Base-by-base conservation (phyloP, 2,888 invertebrate genomes). In the Metellina segmentata region DNA sequence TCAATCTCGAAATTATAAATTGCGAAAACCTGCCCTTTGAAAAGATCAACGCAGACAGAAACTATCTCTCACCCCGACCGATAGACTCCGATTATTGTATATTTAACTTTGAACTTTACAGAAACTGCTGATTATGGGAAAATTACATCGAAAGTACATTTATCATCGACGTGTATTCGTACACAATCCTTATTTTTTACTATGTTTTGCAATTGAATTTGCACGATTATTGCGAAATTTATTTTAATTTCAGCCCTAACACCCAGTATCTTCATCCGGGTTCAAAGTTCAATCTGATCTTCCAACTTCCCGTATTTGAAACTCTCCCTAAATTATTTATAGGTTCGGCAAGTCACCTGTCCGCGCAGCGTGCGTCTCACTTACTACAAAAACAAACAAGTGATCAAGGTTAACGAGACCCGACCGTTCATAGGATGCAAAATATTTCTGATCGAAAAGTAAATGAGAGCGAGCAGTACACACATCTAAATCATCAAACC, bases 401-500 rank as follows among this genome's bases (percentile, higher is more conserved):
- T 19, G 51, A 52, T 78, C n/a, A 19, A 52, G 78, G 78, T 78
- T 78, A 78, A 78, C 52, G 19, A 78, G 52, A 6, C 1, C 19
- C 7, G 16, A 61, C 13, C 9, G 61, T 61, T 16, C 9, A 16
- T 61, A 16, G 34, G 72, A 77, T 19, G 52, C 19, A 19, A 19
- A 51, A 77, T 77, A 77, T 49, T 79, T 79, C 34, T 34, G 61
- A 79, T 79, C 61, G 16, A 61, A 34, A 61, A n/a, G n/a, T 61
- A 79, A 79, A 61, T 11, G 61, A 61, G 61, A 34, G 16, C 61
- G 34, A 61, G 34, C 53, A 79, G 61, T 61, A 16, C 79, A 34
- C 19, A 16, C 79, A 34, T 51, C 49, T 82, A 82, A 82, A 82
- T 82, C 82, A 71, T 82, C 19, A 71, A 1, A 52, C 8, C 11